Evolutionary conservation across 2,797 vertebrate genomes (phyloP).

Genomic region (Streptopelia turtur): DNA sequence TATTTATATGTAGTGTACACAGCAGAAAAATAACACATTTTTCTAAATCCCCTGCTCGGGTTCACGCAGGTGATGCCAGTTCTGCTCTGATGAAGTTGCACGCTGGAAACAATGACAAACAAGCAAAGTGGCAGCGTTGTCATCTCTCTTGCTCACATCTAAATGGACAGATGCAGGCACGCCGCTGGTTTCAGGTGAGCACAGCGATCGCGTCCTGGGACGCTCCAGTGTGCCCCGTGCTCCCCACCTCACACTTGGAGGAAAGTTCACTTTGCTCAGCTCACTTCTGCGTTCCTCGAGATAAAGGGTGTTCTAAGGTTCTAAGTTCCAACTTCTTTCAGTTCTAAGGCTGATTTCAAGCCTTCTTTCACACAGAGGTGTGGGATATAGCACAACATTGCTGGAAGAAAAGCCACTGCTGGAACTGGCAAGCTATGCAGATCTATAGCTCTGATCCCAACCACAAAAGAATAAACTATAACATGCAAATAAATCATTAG

Average conservation of each 20-base stretch:
- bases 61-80: background rate
- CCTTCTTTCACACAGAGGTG: background rate
- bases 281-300: background rate
- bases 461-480: background rate
- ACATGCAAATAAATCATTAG: constrained; percentile 29
- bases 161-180: background rate
- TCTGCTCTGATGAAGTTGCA: background rate
- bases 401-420: background rate
- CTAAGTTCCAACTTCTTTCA: background rate
- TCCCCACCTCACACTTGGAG: background rate
- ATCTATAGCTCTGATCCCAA: background rate
- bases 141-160: background rate
- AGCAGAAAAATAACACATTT: background rate
- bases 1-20: background rate
- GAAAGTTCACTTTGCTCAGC: background rate
- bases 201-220: background rate
- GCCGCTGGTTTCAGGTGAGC: background rate
- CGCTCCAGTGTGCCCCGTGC: fast-evolving
- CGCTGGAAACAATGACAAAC: background rate
- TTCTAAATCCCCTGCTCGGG: background rate
- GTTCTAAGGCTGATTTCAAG: background rate
- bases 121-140: background rate
- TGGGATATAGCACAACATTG: background rate
- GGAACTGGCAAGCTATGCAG: background rate
- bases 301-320: background rate